phyloP scores from a whole-genome alignment of 1,140 invertebrate genomes.

The Drosophila rhopaloa region DNA sequence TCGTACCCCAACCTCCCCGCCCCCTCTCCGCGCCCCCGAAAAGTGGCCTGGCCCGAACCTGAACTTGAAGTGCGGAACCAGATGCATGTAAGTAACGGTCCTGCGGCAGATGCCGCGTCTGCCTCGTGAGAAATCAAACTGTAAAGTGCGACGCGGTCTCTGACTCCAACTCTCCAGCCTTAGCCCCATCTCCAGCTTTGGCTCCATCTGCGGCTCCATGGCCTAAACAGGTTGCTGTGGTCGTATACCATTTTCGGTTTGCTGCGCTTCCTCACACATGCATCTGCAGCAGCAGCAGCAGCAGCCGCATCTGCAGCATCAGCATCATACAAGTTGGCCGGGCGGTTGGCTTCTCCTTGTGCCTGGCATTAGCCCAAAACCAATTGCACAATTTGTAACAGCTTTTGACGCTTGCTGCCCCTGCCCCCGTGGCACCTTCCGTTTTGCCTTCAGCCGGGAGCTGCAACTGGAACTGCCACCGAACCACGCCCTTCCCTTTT shows the following conservation, averaged over 20 bases:
- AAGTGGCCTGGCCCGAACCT: constrained; percentile 57
- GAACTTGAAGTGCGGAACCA: constrained; percentile 82
- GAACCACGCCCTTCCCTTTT: constrained; percentile 43
- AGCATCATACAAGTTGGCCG: constrained; percentile 8
- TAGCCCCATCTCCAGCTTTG: constrained; percentile 6
- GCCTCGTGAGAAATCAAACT: constrained; percentile 82
- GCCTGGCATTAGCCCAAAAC: constrained; percentile 74
- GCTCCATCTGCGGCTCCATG: constrained; percentile 37
- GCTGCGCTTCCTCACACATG: constrained; percentile 55
- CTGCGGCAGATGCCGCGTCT: constrained; percentile 66
- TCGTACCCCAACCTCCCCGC: not conserved
- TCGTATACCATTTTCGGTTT: constrained; percentile 81
- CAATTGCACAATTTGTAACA: constrained; percentile 82
- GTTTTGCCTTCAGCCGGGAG: constrained; percentile 33
- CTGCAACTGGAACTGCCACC: constrained; percentile 36
- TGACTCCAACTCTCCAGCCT: constrained; percentile 31
- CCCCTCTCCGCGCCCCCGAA: constrained; percentile 34
- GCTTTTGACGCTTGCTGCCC: constrained; percentile 65
- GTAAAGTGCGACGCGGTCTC: constrained; percentile 73
- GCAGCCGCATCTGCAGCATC: constrained; percentile 1
- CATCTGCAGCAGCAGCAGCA: constrained; percentile 1
- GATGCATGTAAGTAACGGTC: constrained; percentile 80
- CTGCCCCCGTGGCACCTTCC: constrained; percentile 30
- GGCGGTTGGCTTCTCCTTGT: constrained; percentile 21
- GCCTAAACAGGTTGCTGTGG: constrained; percentile 77